These are phyloP conservation scores for Columba guinea DNA, from an alignment of 2,797 vertebrate species.

Conservation along the genomic window DNA sequence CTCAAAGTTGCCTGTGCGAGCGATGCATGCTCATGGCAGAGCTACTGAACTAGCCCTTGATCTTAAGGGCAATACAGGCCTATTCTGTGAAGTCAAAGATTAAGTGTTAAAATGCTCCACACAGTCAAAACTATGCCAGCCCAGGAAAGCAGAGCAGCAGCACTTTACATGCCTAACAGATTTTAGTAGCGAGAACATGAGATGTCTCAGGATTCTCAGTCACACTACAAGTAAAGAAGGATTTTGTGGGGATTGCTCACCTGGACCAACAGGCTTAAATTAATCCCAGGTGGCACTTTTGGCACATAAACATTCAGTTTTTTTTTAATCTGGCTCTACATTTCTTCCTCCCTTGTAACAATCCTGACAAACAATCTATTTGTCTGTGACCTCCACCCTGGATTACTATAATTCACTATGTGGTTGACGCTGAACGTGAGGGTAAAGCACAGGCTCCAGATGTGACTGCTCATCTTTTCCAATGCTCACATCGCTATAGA, in stretches of 20 bases:
- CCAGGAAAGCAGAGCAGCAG: background rate
- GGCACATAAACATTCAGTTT: background rate
- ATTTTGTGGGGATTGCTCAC: background rate
- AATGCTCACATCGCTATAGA: background rate
- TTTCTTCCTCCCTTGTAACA: background rate
- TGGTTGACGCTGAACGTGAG: background rate
- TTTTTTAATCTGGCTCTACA: background rate
- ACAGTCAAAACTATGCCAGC: background rate
- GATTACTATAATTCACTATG: background rate
- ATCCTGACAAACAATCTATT: slow-evolving; percentile 26
- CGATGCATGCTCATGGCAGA: background rate
- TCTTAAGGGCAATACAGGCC: background rate
- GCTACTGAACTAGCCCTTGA: background rate
- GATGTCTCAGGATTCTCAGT: background rate
- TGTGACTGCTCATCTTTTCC: slow-evolving; percentile 47
- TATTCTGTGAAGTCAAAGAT: background rate
- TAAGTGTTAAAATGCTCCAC: background rate
- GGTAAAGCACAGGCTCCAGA: slow-evolving; percentile 15
- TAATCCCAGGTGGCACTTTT: slow-evolving; percentile 12
- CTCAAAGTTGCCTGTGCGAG: background rate
- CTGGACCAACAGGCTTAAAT: background rate
- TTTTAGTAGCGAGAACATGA: background rate
- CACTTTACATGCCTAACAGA: background rate
- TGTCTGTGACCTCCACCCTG: slow-evolving; percentile 10
- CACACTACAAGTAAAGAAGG: background rate